A percentile compares a stretch with the other conserved stretches of the same genome.
Evolutionary conservation across 2,888 invertebrate species (phyloP).

Genomic region (Phoronis australis): DNA sequence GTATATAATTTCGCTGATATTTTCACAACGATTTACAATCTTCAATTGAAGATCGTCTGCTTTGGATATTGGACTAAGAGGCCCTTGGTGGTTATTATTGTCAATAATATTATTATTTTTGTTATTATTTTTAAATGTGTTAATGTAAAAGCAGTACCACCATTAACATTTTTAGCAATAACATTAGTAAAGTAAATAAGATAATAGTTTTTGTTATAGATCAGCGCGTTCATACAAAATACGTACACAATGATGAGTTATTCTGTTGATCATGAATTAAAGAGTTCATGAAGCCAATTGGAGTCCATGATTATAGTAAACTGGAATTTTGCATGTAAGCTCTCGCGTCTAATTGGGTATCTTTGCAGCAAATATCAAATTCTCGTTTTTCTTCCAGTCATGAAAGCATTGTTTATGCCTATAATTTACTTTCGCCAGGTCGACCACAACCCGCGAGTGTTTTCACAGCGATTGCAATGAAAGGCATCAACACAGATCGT

Average conservation of each 20-base stretch:
- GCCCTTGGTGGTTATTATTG: background rate
- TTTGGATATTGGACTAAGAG: background rate
- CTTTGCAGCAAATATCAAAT: background rate
- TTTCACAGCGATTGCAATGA: constrained; percentile 29
- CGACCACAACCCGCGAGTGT: constrained; percentile 31
- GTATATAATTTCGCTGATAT: background rate
- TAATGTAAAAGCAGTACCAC: background rate
- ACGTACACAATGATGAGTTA: too few species aligned
- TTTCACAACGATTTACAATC: background rate
- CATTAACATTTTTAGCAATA: too few species aligned
- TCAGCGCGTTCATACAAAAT: too few species aligned
- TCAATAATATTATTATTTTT: background rate
- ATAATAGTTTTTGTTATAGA: too few species aligned
- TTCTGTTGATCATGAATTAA: too few species aligned
- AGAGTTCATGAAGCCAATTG: too few species aligned
- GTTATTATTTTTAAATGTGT: too few species aligned
- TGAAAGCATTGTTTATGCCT: background rate
- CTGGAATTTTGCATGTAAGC: too few species aligned
- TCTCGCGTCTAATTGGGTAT: background rate
- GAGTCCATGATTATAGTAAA: too few species aligned
- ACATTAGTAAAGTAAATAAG: too few species aligned
- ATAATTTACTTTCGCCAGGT: constrained; percentile 17
- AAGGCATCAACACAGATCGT: constrained; percentile 19
- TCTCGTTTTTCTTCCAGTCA: background rate
- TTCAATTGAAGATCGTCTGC: background rate